These are phyloP conservation scores for Mellilla xanthometata DNA, from an alignment of 2,888 invertebrate species.

Conservation along the genomic window DNA sequence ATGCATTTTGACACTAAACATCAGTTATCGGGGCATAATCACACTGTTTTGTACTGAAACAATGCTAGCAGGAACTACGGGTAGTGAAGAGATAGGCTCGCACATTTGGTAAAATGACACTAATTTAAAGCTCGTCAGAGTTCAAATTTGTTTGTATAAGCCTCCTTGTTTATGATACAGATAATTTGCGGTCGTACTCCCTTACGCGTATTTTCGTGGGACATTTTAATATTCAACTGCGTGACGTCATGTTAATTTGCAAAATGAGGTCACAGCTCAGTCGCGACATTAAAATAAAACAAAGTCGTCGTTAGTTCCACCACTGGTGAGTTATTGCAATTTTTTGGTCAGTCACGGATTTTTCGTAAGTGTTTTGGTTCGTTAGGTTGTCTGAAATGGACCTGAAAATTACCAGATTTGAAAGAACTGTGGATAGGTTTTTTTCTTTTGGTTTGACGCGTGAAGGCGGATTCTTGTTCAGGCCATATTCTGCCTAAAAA, in stretches of 20 bases:
- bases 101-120: constrained; percentile 3
- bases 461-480: no score
- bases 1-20: constrained; percentile 41
- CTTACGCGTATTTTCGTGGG: constrained; percentile 22
- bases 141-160: constrained; percentile 1
- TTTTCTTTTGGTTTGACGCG: no score
- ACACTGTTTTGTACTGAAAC: constrained; percentile 60
- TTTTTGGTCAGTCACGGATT: constrained; percentile 15
- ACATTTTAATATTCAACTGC: constrained; percentile 23
- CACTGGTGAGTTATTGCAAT: constrained; percentile 20
- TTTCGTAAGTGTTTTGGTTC: constrained; percentile 27
- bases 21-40: constrained; percentile 56
- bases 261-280: constrained; percentile 23
- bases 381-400: not conserved
- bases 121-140: constrained; percentile 11
- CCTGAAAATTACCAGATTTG: no score
- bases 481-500: no score
- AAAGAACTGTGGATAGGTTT: no score
- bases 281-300: constrained; percentile 17
- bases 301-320: constrained; percentile 21
- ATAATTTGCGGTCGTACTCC: constrained; percentile 39
- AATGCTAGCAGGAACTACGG: constrained; percentile 72
- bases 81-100: constrained; percentile 32
- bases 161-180: constrained; percentile 19
- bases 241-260: constrained; percentile 25